Base-by-base conservation (phyloP, 1,140 invertebrate genomes). In the Zaprionus camerounensis region DNA sequence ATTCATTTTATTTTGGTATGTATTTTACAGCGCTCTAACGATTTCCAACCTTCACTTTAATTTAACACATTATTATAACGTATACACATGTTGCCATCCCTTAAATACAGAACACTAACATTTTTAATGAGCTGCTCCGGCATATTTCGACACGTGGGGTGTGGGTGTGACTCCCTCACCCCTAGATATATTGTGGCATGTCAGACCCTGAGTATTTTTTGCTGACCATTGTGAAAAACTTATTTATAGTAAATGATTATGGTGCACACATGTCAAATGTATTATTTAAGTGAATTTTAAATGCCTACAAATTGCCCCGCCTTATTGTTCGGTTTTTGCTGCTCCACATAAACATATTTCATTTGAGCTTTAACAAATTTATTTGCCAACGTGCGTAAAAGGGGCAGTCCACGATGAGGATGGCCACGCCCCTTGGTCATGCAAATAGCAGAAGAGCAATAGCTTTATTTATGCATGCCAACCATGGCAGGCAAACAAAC, bases 201-300 rank as follows among this genome's bases (percentile, higher is more conserved):
- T 3, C 17, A 22, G 44, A 11, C 0, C 20, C 34, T 36, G 4
- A 31, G 7, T 12, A 26, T 68, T 51, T 9, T 44, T 31, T 64
- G 58, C 61, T 71, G 73, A 75, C 12, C 31, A 24, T 34, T 13
- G 22, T 49, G 5, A 17, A 44, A 59, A 75, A 69, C 62, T 56
- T 69, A 79, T 71, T 76, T 82, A 71, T 15, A 53, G 62, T 55
- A 82, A 82, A 83, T 73, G 81, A 58, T 36, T 72, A 69, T 69
- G 34, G 76, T 31, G 24, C 22, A 71, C 65, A 71, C 73, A 76
- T 76, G 73, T 71, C 61, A 80, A 80, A 84, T 84, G 73, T 84
- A 78, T 84, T 81, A 84, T 84, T 84, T 84, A 84, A 84, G 78
- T 84, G 81, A 83, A 84, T 84, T 78, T 80, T 84, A 84, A 84